These are phyloP conservation scores for Boulengeromyrus knoepffleri DNA, from an alignment of 2,113 vertebrate genomes.

Conservation along the genomic window DNA sequence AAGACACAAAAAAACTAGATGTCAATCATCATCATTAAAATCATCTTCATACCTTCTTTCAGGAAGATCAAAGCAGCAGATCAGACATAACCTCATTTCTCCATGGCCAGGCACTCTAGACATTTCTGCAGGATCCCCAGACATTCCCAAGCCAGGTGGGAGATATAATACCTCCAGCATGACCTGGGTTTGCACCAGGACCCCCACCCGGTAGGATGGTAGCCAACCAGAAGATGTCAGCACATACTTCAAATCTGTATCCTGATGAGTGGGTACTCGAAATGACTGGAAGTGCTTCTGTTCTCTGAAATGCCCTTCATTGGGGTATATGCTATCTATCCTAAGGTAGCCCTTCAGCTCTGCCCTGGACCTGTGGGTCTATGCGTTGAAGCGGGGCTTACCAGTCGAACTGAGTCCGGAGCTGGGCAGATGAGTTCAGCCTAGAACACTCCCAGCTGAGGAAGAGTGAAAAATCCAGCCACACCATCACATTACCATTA, in stretches of 20 bases:
- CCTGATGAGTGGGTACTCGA: background rate
- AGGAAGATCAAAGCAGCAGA: background rate
- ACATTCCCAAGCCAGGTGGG: background rate
- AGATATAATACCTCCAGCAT: too few relatives aligned
- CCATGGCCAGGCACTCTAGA: background rate
- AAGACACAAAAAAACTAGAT: background rate
- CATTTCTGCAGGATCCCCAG: background rate
- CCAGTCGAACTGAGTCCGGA: constrained; percentile 67
- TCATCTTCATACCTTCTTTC: background rate
- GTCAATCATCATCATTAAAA: background rate
- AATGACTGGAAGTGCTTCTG: background rate
- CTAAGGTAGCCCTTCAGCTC: background rate
- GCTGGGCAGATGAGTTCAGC: constrained; percentile 62
- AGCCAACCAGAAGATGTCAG: background rate
- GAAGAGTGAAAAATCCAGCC: constrained; percentile 5
- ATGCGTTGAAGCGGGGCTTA: constrained; percentile 38
- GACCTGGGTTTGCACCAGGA: too few relatives aligned
- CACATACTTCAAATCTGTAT: background rate
- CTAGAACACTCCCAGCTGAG: constrained; percentile 61
- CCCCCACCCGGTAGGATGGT: background rate
- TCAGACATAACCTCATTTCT: background rate
- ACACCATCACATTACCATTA: background rate
- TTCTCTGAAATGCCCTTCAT: background rate
- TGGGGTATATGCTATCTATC: background rate
- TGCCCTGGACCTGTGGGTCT: background rate